These are phyloP conservation scores for Apomyelois bistriatella DNA, from an alignment of 2,888 invertebrate genomes.

Conservation along the genomic window DNA sequence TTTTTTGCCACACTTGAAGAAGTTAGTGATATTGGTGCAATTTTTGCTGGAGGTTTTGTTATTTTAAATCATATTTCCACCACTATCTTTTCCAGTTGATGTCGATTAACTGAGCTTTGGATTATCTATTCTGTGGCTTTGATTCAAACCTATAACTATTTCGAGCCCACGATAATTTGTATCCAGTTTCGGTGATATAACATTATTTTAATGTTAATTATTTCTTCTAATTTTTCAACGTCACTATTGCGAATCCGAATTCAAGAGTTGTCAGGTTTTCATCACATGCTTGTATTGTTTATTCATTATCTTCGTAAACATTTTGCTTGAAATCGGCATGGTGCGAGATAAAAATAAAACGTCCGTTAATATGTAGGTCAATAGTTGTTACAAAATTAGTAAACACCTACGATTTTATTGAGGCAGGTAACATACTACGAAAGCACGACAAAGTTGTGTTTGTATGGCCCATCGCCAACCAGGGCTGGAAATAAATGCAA, in stretches of 20 bases:
- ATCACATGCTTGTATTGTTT: background rate
- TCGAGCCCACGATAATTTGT: too few relatives aligned
- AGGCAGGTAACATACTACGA: background rate
- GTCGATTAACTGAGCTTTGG: too few relatives aligned
- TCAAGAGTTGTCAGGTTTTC: background rate
- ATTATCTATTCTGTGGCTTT: too few relatives aligned
- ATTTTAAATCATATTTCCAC: too few relatives aligned
- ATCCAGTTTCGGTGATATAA: too few relatives aligned
- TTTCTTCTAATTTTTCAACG: too few relatives aligned
- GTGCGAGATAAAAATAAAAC: constrained; percentile 8
- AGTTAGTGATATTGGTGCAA: too few relatives aligned
- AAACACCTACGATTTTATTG: background rate
- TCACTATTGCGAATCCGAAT: background rate
- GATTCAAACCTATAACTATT: too few relatives aligned
- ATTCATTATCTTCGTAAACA: constrained; percentile 5
- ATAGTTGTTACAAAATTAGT: constrained; percentile 7
- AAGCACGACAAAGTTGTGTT: constrained; percentile 1
- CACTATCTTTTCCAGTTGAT: too few relatives aligned
- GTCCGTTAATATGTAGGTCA: constrained; percentile 6
- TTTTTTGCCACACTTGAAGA: too few relatives aligned
- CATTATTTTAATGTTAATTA: too few relatives aligned
- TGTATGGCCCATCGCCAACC: background rate
- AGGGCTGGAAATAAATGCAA: background rate
- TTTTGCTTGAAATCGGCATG: background rate
- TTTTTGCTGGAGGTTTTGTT: too few relatives aligned